Conservation (phyloP, 2,888 invertebrate species). For the Hirtodrosophila alboralis region DNA sequence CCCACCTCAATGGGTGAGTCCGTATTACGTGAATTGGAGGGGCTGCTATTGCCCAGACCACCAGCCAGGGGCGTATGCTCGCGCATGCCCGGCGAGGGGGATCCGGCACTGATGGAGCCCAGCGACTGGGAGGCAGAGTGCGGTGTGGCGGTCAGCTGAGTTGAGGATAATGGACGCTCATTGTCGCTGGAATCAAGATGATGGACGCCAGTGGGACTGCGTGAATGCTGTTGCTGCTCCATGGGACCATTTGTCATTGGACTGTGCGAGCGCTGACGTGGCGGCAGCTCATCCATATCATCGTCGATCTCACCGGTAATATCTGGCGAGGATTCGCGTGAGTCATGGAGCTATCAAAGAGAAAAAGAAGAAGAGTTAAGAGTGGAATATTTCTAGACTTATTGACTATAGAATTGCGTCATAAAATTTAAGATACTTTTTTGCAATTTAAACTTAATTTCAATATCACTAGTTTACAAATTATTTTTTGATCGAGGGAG, state of each 20-base stretch:
- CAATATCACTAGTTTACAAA: too few relatives aligned
- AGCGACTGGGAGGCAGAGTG: slow-evolving; percentile 85
- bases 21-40: slow-evolving; percentile 86
- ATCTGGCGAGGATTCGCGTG: slow-evolving; percentile 84
- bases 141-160: slow-evolving; percentile 80
- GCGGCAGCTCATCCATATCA: slow-evolving; percentile 78
- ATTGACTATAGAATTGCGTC: too few relatives aligned
- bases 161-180: slow-evolving; percentile 83
- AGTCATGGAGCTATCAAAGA: slow-evolving; percentile 80
- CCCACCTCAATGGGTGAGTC: slow-evolving; percentile 86
- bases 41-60: slow-evolving; percentile 82
- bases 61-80: slow-evolving; percentile 83
- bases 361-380: too few relatives aligned
- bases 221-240: slow-evolving; percentile 69
- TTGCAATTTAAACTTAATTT: too few relatives aligned
- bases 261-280: slow-evolving; percentile 79
- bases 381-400: neutral
- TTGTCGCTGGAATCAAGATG: slow-evolving; percentile 82
- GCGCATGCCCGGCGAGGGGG: slow-evolving; percentile 83
- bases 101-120: slow-evolving; percentile 85
- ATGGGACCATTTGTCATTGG: slow-evolving; percentile 77
- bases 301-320: slow-evolving; percentile 84
- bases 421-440: too few relatives aligned
- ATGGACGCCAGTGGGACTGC: slow-evolving; percentile 77
- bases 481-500: too few relatives aligned